phyloP scores from a whole-genome alignment of 1,140 invertebrate species.

The Kradibia gibbosae region DNA sequence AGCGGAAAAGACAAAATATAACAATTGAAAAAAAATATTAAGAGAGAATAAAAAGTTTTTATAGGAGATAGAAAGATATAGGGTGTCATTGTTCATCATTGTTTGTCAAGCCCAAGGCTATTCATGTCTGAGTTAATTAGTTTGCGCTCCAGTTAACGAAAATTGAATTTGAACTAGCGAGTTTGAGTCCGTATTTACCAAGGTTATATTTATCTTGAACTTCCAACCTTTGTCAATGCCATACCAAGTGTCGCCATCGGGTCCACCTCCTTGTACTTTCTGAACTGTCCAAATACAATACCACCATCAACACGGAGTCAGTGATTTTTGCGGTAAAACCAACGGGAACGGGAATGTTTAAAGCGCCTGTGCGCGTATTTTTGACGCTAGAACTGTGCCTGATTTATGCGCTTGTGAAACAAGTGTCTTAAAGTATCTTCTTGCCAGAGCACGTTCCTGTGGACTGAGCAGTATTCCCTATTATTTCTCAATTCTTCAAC shows the following conservation, averaged over 20 bases:
- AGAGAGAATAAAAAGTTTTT: neutral
- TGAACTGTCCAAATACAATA: too few relatives aligned
- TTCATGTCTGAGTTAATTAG: conserved; percentile 63
- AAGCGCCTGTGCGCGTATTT: neutral
- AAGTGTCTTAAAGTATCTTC: neutral
- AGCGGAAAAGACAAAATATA: neutral
- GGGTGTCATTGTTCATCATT: neutral
- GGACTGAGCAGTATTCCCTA: neutral
- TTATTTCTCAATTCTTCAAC: neutral
- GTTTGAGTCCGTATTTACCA: neutral
- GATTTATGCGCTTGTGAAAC: neutral
- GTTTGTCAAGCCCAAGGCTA: conserved; percentile 16
- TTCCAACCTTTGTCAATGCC: conserved; percentile 15
- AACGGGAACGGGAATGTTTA: too few relatives aligned
- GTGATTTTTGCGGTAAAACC: too few relatives aligned
- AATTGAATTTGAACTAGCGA: conserved; percentile 62
- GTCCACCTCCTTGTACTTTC: too few relatives aligned
- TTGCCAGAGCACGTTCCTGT: neutral
- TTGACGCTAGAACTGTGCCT: neutral
- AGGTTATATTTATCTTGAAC: neutral
- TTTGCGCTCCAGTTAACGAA: conserved; percentile 66
- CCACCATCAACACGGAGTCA: too few relatives aligned
- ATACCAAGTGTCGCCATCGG: too few relatives aligned
- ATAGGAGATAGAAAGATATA: neutral
- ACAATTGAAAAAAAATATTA: neutral